Conservation (phyloP, 2,888 invertebrate species). For the Tolmerus cingulatus region DNA sequence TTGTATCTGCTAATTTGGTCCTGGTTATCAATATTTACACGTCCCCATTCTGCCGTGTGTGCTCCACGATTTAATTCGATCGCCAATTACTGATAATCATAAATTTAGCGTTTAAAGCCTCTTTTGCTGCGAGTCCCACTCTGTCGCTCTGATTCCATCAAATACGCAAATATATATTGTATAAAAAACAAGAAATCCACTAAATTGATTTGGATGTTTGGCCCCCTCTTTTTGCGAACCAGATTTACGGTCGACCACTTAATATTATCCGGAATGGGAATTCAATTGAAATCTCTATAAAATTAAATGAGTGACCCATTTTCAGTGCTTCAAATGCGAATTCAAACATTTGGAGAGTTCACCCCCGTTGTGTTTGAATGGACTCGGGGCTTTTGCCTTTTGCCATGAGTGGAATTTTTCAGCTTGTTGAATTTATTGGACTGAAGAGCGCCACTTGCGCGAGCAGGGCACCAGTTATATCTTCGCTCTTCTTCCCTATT, state of each 20-base stretch:
- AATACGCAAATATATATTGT: not conserved
- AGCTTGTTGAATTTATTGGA: slow-evolving; percentile 29
- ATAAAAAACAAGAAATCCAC: not conserved
- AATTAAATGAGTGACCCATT: slow-evolving; percentile 41
- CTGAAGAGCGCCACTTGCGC: slow-evolving; percentile 1
- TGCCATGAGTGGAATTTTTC: slow-evolving; percentile 11
- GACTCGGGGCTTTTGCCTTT: slow-evolving; percentile 7
- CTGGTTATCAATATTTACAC: not conserved
- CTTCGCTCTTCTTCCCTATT: not conserved
- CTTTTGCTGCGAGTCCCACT: not conserved
- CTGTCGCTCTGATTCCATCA: not conserved
- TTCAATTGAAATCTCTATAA: slow-evolving; percentile 39
- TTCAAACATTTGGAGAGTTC: not conserved
- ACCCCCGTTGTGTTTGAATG: not conserved
- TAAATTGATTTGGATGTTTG: slow-evolving; percentile 26
- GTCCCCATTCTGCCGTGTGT: not conserved
- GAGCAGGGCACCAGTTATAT: not conserved
- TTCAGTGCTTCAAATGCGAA: slow-evolving; percentile 13
- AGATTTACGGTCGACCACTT: slow-evolving; percentile 29
- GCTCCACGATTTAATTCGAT: not conserved
- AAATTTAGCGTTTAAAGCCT: not conserved
- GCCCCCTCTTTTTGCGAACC: slow-evolving; percentile 12
- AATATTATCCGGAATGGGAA: slow-evolving; percentile 31
- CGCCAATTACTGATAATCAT: not conserved
- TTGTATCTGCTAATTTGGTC: not conserved